Base-by-base conservation (phyloP, 2,888 invertebrate genomes). In the Quadriops clusia region DNA sequence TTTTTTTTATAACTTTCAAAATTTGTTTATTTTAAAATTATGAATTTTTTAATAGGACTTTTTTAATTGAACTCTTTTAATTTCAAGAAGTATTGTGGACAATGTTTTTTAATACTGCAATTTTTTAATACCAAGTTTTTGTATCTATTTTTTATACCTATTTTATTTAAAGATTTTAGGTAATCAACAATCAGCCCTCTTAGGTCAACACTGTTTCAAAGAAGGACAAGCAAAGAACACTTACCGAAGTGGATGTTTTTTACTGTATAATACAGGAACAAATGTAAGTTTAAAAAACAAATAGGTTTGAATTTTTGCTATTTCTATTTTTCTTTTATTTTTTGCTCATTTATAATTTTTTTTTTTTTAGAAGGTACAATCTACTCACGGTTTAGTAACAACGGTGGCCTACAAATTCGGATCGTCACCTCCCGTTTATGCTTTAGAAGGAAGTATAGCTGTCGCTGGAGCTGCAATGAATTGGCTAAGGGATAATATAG, bases 341-440 rank as follows among this genome's bases (percentile, higher is more conserved):
- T 5, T n/a, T 14, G 5, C n/a, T 10, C 22, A 9, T 30, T 2
- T 8, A 27, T 18, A n/a, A 13, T 16, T 16, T n/a, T 21, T 20
- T 17, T 41, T 36, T 39, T 55, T 59, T 21, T 51, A 80, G 72
- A 72, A 78, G 21, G 85, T 94, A 0, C 72, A 80, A 46, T 95
- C 95, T 1, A 74, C 83, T 0, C 78, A 90, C 52, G 97, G 97
- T 0, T 66, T 98, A 31, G 66, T 99, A 4, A 95, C 97, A 3
- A 98, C 98, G 0, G 89, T 98, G 1, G 98, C 84, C 3, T 99
- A 93, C 61, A 81, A 97, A 55, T 65, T 97, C 45, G 97, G 97
- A 0, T 77, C 79, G 15, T 67, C 72, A 8, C 82, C 85, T 0
- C 72, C 84, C 0, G 73, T 82, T 0, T 98, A 95, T 53, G 97